Base-by-base conservation (phyloP, 2,113 vertebrate genomes). In the Acrocephalus arundinaceus region DNA sequence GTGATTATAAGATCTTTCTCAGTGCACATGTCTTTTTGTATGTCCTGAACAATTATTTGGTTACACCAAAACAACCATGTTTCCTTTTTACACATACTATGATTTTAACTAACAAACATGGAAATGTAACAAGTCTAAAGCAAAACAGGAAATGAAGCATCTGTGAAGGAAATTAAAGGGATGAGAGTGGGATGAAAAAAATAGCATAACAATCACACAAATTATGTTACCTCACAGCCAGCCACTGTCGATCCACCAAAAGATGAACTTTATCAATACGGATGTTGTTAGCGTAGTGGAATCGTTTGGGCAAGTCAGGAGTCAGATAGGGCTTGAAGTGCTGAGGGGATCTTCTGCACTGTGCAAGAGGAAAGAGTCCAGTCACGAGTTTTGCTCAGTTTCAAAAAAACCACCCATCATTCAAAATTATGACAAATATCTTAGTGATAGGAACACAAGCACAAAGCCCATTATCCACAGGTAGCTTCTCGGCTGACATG, bases 261-360 rank as follows among this genome's bases (percentile, higher is more conserved):
- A 99, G 98, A 93, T 99, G 98, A 79, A 96, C 99, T 89, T 98
- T 98, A 96, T 99, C 99, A 39, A 99, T 99, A 46, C 99, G 98
- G 27, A 98, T n/a, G 92, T 99, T 98, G 65, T 98, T 98, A 24
- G 98, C 99, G 49, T 98, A 99, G 95, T 99, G 99, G 41, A 99
- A 95, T 83, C 99, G 97, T 93, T 99, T 99, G 5, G 99, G 99
- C 76, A 99, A 97, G 91, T 99, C 92, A 62, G 98, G 98, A 31
- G 98, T 98, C 94, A 99, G 97, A 94, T 99, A 99, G 5, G 99
- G 98, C 93, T 97, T 99, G 98, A 99, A 99, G 65, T 98, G 98
- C 96, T 99, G 99, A 75, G 98, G 96, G 3, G 91, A 46, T 52
- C 93, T 98, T 96, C 71, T 98, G 97, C 99, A 99, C 99, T 99